Base-by-base conservation (phyloP, 2,888 invertebrate species). In the Athalia circularis region DNA sequence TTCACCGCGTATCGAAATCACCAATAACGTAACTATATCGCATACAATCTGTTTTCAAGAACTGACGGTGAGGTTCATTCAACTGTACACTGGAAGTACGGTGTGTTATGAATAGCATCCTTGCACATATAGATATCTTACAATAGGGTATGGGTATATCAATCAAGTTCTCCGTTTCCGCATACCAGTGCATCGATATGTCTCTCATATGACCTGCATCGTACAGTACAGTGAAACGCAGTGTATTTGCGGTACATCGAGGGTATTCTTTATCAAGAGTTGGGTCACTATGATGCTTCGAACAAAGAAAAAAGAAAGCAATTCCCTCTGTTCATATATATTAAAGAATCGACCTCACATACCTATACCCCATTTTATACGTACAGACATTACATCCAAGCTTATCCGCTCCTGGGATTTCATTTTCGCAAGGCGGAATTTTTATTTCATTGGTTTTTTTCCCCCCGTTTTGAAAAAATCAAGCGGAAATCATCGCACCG, bases 141-240 rank as follows among this genome's bases (percentile, higher is more conserved):
- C 61, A 43, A 29, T 64, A 43, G 11, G 29, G 7, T 59, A 59
- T 13, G 5, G 5, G 13, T 13, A 59, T 43, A 57, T 47, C 59
- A 59, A 59, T 72, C 59, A 47, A 47, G 13, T 67, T 47, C 70
- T 70, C 29, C 50, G 8, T 48, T 57, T 70, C 43, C 54, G 57
- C 57, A 72, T 72, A 59, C 72, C 43, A 59, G 70, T 47, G 59
- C 72, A 72, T 72, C 72, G 72, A 72, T 72, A 57, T 72, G 13
- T 57, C 59, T 72, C 7, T 47, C 57, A 29, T 68, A 68, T 68
- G 15, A 48, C 47, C 48, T 47, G 48, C n/a, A 65, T 6, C 65
- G 48, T 48, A 65, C 65, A 54, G 29, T 29, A 29, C 29, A 29
- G 29, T 29, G 29, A 29, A 29, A 29, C 29, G 29, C 29, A 29